Conservation (phyloP, 2,888 invertebrate species). For the Volucella zonaria region DNA sequence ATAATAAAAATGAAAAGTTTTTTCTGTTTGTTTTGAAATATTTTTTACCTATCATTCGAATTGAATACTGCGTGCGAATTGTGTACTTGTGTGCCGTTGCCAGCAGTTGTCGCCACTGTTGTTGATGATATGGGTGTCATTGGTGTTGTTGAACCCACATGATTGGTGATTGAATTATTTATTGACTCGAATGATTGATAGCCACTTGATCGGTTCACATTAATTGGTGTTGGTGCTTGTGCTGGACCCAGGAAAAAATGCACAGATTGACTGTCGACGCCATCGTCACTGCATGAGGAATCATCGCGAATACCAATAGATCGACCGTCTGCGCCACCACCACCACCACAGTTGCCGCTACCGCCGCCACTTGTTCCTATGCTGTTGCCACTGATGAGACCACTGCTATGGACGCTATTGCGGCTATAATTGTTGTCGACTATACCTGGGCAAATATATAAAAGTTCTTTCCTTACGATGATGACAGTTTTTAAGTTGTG, state of each 20-base stretch:
- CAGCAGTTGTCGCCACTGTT: conserved; percentile 50
- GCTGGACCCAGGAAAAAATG: conserved; percentile 78
- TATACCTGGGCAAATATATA: conserved; percentile 79
- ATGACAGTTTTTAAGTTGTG: conserved; percentile 71
- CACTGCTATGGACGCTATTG: conserved; percentile 75
- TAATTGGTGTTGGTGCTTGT: conserved; percentile 74
- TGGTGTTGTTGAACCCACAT: conserved; percentile 61
- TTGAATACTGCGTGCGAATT: conserved; percentile 75
- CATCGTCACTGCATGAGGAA: conserved; percentile 80
- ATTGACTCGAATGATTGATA: conserved; percentile 63
- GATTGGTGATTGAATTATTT: conserved; percentile 53
- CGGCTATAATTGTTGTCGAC: conserved; percentile 79
- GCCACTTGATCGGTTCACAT: conserved; percentile 55
- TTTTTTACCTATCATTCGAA: conserved; percentile 77
- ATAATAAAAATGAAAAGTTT: conserved; percentile 16
- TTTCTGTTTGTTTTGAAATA: not conserved
- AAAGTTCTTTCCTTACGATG: conserved; percentile 79
- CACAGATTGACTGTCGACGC: conserved; percentile 78
- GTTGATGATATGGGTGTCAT: conserved; percentile 62
- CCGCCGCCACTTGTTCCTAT: conserved; percentile 74
- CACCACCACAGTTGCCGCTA: conserved; percentile 59
- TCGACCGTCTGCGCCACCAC: conserved; percentile 76
- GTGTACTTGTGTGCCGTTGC: conserved; percentile 63
- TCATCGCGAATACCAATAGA: conserved; percentile 78
- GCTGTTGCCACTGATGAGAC: conserved; percentile 72